Conservation (phyloP, 2,113 vertebrate species). For the Maylandia zebra region DNA sequence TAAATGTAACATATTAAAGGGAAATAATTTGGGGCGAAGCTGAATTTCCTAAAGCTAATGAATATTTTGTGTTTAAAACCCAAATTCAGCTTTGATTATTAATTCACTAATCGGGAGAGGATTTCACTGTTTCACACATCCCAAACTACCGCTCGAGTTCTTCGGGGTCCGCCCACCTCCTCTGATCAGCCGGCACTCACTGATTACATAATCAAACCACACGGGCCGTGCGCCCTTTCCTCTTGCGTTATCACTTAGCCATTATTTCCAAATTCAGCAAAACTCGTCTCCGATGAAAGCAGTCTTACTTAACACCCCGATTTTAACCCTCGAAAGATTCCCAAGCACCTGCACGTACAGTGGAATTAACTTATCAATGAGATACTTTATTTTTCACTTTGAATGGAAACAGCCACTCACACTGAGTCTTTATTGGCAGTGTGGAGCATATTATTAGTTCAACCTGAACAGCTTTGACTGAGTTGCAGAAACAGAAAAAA, state of each 20-base stretch:
- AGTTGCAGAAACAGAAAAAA: not conserved
- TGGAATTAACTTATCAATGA: not conserved
- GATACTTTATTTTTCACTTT: not conserved
- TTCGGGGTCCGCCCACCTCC: not conserved
- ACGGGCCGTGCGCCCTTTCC: not conserved
- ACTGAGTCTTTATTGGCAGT: not conserved
- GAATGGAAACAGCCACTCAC: not conserved
- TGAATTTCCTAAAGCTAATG: not conserved
- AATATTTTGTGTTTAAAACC: not conserved
- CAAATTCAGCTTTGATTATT: not conserved
- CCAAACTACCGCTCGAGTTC: not conserved
- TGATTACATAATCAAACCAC: not conserved
- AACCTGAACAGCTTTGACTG: not conserved
- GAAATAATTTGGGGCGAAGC: not conserved
- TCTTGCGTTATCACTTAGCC: not conserved
- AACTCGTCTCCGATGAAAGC: not conserved
- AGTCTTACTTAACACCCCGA: not conserved
- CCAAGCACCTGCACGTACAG: not conserved
- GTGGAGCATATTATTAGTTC: accelerated
- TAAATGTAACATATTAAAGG: not conserved
- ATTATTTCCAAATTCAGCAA: not conserved
- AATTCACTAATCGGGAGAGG: not conserved
- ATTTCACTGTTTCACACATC: not conserved
- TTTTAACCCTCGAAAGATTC: not conserved
- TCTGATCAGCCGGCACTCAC: not conserved